These are phyloP conservation scores for Lepus townsendii DNA, from an alignment of 2,797 vertebrate species.

Conservation along the genomic window DNA sequence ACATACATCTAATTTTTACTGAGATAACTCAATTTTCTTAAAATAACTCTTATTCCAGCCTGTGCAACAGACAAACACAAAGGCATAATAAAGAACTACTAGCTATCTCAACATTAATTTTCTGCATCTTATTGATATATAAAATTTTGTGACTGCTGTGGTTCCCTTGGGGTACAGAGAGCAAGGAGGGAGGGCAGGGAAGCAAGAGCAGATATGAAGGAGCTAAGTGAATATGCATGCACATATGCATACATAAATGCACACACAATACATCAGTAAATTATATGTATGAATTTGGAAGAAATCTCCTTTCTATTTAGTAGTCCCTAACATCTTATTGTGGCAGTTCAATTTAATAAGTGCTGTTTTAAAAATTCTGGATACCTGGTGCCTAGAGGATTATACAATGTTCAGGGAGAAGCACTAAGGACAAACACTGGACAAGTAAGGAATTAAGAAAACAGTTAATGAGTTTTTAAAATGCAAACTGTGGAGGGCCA, in stretches of 20 bases:
- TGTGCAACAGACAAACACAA: background rate
- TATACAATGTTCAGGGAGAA: conserved; percentile 26
- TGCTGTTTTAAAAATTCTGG: background rate
- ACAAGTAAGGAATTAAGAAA: background rate
- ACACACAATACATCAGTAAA: background rate
- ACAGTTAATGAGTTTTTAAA: background rate
- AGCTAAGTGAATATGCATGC: background rate
- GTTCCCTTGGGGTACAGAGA: background rate
- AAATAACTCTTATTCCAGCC: conserved; percentile 2
- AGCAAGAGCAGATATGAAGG: background rate
- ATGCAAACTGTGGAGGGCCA: too few relatives aligned
- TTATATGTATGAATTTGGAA: background rate
- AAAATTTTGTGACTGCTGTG: conserved; percentile 25
- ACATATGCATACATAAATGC: background rate
- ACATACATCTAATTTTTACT: conserved; percentile 43
- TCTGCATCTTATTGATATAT: background rate
- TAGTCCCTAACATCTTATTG: background rate
- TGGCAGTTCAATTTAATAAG: conserved; percentile 38
- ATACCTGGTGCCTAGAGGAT: background rate
- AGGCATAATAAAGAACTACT: background rate
- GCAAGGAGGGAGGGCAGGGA: background rate
- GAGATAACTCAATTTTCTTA: conserved; percentile 40
- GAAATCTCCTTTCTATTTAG: background rate
- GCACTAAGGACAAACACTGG: background rate
- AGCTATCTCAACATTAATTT: conserved; percentile 14